phyloP scores from a whole-genome alignment of 2,113 vertebrate genomes.

The Motacilla alba region DNA sequence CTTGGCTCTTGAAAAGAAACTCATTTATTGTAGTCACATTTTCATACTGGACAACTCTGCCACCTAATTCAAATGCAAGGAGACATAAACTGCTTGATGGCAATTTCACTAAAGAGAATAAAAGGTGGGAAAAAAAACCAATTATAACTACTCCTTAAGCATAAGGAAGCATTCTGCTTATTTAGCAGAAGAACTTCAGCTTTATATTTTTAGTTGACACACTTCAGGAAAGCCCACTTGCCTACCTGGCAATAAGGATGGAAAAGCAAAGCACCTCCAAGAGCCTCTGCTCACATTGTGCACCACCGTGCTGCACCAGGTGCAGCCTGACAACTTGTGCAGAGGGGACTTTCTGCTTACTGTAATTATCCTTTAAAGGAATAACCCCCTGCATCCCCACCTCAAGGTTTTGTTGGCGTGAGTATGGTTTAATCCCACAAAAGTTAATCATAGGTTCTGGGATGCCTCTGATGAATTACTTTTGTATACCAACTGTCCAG shows the following conservation, averaged over 20 bases:
- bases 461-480: not conserved
- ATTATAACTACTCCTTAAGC: conserved; percentile 14
- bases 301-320: not conserved
- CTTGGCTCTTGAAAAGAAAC: conserved; percentile 15
- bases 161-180: not conserved
- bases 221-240: not conserved
- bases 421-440: not conserved
- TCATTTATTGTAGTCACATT: conserved; percentile 23
- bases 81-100: not conserved
- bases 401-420: not conserved
- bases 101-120: conserved; percentile 37
- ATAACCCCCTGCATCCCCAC: not conserved
- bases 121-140: not conserved
- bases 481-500: not conserved
- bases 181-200: conserved; percentile 38
- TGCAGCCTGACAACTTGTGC: not conserved
- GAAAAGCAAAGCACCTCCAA: not conserved
- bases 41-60: conserved; percentile 15
- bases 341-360: not conserved
- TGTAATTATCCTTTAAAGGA: not conserved
- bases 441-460: not conserved
- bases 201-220: not conserved
- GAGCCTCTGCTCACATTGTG: accelerated
- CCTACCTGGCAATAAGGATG: not conserved
- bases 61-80: conserved; percentile 9